A percentile compares a stretch with the other conserved stretches of the same genome.
Evolutionary conservation across 2,888 invertebrate species (phyloP).

Genomic region (Noctuana brunneofusca): DNA sequence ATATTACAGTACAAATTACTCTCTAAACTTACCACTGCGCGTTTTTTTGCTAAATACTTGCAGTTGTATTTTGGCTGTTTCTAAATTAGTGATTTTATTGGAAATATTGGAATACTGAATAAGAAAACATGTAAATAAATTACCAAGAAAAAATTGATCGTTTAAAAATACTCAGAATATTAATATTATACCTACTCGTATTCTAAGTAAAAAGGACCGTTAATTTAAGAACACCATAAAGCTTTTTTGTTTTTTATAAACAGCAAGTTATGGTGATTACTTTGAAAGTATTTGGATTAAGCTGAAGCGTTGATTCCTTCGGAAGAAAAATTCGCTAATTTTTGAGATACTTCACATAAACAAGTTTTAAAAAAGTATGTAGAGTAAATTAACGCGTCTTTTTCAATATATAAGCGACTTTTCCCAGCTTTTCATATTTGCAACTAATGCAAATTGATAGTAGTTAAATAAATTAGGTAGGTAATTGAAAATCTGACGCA

Average conservation of each 20-base stretch:
- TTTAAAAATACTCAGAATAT: background rate
- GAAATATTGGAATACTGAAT: no score
- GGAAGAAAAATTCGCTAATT: background rate
- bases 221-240: background rate
- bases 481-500: no score
- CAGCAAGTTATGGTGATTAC: slow-evolving; percentile 5
- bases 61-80: no score
- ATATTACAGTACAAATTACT: no score
- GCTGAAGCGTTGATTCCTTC: background rate
- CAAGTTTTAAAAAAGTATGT: background rate
- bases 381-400: background rate
- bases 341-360: background rate
- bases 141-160: background rate
- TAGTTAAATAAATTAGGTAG: no score
- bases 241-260: slow-evolving; percentile 2
- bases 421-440: background rate
- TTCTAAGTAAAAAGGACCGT: background rate
- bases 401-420: background rate
- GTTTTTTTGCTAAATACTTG: no score
- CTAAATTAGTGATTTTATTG: no score
- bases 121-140: no score
- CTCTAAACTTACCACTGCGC: no score
- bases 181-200: background rate
- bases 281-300: slow-evolving; percentile 3
- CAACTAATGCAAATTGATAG: no score